Conservation (phyloP, 2,113 vertebrate species). For the Dinomys branickii region DNA sequence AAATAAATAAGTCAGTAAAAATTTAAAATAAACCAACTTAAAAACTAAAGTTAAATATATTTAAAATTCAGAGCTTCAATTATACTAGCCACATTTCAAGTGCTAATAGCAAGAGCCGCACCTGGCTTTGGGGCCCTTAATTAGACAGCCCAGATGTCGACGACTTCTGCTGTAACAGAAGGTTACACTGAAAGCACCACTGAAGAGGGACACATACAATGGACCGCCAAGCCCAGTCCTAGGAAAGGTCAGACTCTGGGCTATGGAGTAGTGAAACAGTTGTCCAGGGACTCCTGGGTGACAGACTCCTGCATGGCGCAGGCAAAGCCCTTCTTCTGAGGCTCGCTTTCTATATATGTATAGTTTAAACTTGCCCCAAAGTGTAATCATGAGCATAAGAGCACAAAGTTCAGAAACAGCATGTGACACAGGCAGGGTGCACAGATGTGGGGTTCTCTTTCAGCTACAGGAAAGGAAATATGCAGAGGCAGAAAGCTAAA, state of each 20-base stretch:
- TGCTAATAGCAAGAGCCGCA: neutral
- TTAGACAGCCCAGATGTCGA: neutral
- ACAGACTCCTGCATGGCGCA: neutral
- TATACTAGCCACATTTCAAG: neutral
- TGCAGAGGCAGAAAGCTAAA: neutral
- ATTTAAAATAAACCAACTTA: neutral
- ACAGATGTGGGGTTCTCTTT: neutral
- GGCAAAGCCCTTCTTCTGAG: neutral
- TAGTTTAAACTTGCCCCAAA: conserved; percentile 1
- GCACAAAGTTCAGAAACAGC: neutral
- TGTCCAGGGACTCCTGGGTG: neutral
- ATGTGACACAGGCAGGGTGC: accelerated
- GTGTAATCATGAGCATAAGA: neutral
- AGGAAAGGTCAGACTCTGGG: neutral
- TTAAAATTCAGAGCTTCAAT: neutral
- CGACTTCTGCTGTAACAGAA: neutral
- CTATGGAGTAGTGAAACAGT: no score
- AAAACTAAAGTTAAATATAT: neutral
- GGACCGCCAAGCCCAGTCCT: neutral
- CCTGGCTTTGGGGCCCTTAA: neutral
- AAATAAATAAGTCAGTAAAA: neutral
- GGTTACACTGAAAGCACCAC: neutral
- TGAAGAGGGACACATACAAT: neutral
- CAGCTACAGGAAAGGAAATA: neutral
- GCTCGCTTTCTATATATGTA: neutral